Evolutionary conservation across 2,113 vertebrate genomes (phyloP).

Genomic region (Grammomys dolichurus): DNA sequence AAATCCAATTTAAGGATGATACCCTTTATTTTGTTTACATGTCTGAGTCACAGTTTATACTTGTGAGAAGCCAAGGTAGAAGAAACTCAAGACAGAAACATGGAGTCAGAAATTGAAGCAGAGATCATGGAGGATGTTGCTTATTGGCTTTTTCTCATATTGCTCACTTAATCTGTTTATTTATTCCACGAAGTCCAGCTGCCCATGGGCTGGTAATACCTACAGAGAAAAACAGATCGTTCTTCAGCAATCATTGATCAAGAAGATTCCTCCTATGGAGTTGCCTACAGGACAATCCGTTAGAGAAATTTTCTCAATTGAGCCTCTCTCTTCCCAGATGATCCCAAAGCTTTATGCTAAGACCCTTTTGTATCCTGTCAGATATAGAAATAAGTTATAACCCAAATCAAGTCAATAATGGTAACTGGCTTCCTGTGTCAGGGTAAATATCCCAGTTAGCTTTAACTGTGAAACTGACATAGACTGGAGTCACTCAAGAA

Average conservation of each 20-base stretch:
- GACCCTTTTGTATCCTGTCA: too few relatives aligned
- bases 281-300: background rate
- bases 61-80: background rate
- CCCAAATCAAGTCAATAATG: background rate
- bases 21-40: background rate
- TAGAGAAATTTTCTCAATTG: background rate
- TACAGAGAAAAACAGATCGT: background rate
- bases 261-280: background rate
- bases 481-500: background rate
- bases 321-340: background rate
- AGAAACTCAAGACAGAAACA: background rate
- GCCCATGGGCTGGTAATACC: too few relatives aligned
- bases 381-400: too few relatives aligned
- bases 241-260: background rate
- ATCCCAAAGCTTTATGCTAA: background rate
- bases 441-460: background rate
- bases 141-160: background rate
- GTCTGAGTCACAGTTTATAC: background rate
- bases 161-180: background rate
- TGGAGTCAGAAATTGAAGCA: background rate
- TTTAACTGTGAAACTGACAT: background rate
- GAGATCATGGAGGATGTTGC: background rate
- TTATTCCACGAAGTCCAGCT: rapidly evolving
- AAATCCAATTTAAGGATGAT: background rate
- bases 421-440: background rate